Conservation (phyloP, 2,888 invertebrate species). For the Tethea ocularis region DNA sequence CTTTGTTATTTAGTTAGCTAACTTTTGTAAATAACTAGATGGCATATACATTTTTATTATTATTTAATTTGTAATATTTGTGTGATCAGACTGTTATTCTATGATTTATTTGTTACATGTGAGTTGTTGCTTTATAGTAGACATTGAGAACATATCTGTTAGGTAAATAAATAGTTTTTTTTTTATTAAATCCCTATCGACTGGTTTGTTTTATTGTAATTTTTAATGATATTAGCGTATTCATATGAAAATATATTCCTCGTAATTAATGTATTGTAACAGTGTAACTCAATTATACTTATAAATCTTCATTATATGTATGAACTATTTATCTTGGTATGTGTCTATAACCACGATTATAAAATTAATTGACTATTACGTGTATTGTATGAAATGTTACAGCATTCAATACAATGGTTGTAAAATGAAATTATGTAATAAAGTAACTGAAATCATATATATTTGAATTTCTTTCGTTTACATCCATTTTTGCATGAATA, state of each 20-base stretch:
- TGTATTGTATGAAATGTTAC: conserved; percentile 76
- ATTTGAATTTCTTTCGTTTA: conserved; percentile 13
- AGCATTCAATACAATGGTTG: conserved; percentile 80
- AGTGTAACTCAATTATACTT: conserved; percentile 59
- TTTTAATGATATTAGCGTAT: conserved; percentile 46
- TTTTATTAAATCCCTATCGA: conserved; percentile 49
- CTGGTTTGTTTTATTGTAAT: conserved; percentile 57
- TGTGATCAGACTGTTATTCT: conserved; percentile 82
- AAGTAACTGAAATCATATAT: conserved; percentile 68
- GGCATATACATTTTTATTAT: conserved; percentile 75
- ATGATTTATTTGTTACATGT: conserved; percentile 82
- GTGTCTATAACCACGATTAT: conserved; percentile 76
- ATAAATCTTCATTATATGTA: conserved; percentile 48
- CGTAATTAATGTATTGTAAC: conserved; percentile 51
- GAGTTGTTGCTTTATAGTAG: conserved; percentile 78
- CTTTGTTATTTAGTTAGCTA: conserved; percentile 84
- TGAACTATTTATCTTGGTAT: conserved; percentile 58
- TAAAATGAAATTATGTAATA: conserved; percentile 82
- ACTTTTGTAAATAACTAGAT: conserved; percentile 83
- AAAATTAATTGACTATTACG: conserved; percentile 56
- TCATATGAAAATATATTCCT: conserved; percentile 56
- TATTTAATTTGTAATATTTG: conserved; percentile 83
- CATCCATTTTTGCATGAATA: conserved; percentile 4
- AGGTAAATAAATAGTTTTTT: conserved; percentile 60
- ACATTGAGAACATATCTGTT: conserved; percentile 76